Evolutionary conservation across 1,140 invertebrate species (phyloP), one percentile per base, ranked within the genome.

Genomic region (Sitophilus oryzae): DNA sequence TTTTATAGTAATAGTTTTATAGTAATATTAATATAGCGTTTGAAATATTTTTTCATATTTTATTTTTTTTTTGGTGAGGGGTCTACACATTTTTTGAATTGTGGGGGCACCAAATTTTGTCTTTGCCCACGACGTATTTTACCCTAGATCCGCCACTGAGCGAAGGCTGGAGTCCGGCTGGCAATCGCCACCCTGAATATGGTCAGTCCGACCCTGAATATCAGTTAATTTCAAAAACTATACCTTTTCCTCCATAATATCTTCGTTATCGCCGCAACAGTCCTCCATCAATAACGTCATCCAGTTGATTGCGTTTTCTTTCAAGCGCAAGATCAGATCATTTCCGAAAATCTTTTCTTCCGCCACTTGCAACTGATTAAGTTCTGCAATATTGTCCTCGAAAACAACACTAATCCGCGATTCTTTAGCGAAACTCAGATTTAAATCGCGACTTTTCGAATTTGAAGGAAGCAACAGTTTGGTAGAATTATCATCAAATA

Each of bases 201-300:
- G n/a, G n/a, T n/a, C n/a, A n/a, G n/a, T n/a, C n/a, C n/a, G n/a
- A n/a, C n/a, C n/a, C n/a, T n/a, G n/a, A n/a, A n/a, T n/a, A n/a
- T n/a, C n/a, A n/a, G n/a, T n/a, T n/a, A n/a, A n/a, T n/a, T n/a
- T n/a, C n/a, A n/a, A n/a, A n/a, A n/a, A n/a, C n/a, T n/a, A n/a
- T n/a, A 56, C 53, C 53, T 48, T 48, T 43, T 56, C 53, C 21
- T 56, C 53, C 45, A 56, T 48, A 11, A 35, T 52, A 25, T 55
- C 40, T 23, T 43, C 9, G 6, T 46, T 52, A 20, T 56, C 53
- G 10, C 41, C 53, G 46, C 37, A 38, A 16, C 18, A 52, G 10
- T 44, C 44, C 10, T 42, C 25, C 38, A 46, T 43, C 16, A 56
- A 18, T 11, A 22, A 30, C n/a, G 45, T 25, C 50, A 52, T 56